Evolutionary conservation across 2,888 invertebrate species (phyloP).

Genomic region (Sphaerophoria taeniata): DNA sequence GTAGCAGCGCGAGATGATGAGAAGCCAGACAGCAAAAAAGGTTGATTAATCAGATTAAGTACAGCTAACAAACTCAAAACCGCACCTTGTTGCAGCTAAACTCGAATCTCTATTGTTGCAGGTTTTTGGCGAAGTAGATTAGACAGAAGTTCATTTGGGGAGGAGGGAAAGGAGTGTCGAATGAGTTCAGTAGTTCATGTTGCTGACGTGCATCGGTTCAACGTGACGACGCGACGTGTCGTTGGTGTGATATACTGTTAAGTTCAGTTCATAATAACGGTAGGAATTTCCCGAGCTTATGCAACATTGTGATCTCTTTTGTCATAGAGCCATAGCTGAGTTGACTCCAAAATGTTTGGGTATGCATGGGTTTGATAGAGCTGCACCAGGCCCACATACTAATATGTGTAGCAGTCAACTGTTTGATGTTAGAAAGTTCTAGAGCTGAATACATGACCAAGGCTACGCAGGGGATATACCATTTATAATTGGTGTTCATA

Average conservation of each 20-base stretch:
- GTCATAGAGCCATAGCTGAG: not conserved
- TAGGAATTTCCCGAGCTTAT: conserved; percentile 51
- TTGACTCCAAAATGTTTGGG: not conserved
- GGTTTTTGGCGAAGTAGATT: not conserved
- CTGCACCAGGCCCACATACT: not conserved
- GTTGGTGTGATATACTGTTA: conserved; percentile 44
- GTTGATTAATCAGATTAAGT: conserved; percentile 72
- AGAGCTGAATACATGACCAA: not conserved
- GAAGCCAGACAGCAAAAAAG: conserved; percentile 48
- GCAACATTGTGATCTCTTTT: conserved; percentile 34
- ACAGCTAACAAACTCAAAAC: conserved; percentile 65
- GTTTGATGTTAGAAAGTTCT: not conserved
- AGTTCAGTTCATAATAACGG: conserved; percentile 20
- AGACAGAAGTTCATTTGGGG: conserved; percentile 6
- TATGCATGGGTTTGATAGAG: not conserved
- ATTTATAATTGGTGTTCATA: not conserved
- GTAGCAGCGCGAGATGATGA: conserved; percentile 22
- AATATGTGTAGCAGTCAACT: not conserved
- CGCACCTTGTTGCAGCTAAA: conserved; percentile 51
- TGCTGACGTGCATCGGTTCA: conserved; percentile 3
- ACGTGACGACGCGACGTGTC: not conserved
- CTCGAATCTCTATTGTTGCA: too few relatives aligned
- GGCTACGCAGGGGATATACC: not conserved
- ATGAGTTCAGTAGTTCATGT: conserved; percentile 36
- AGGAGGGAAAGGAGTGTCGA: not conserved